A percentile compares a stretch with the other conserved stretches of the same genome.
These are phyloP conservation scores for Nebria salina DNA, from an alignment of 2,888 invertebrate species.

Conservation along the genomic window DNA sequence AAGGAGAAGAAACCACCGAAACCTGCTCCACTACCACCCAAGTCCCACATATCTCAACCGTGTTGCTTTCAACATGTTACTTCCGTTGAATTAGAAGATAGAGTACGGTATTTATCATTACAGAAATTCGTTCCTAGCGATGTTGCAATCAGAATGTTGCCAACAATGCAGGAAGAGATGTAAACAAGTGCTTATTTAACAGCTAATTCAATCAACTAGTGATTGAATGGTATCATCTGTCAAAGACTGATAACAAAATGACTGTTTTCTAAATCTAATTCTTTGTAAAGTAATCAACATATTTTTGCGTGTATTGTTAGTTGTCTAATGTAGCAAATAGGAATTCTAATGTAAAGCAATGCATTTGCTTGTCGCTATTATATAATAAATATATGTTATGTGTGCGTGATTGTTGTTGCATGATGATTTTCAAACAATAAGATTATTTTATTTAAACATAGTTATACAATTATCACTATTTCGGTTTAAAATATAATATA, in stretches of 20 bases:
- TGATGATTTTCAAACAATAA: not conserved
- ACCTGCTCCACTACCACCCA: conserved; percentile 73
- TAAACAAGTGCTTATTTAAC: conserved; percentile 27
- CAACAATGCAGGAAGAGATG: conserved; percentile 42
- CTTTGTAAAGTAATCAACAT: conserved; percentile 7
- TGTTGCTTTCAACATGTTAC: conserved; percentile 88
- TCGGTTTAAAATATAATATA: not conserved
- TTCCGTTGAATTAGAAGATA: conserved; percentile 75
- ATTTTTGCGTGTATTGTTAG: conserved; percentile 6
- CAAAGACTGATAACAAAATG: conserved; percentile 7
- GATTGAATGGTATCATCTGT: not conserved
- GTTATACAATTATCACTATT: not conserved
- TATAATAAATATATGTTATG: not conserved
- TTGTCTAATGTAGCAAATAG: conserved; percentile 5
- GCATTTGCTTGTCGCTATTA: not conserved
- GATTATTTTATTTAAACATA: not conserved
- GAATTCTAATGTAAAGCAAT: not conserved
- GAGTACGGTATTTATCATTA: conserved; percentile 73
- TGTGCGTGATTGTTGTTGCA: not conserved
- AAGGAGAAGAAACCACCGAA: conserved; percentile 66
- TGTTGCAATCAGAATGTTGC: conserved; percentile 48
- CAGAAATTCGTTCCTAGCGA: conserved; percentile 69
- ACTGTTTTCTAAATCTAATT: not conserved
- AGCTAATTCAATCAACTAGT: conserved; percentile 18
- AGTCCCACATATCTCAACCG: conserved; percentile 84